A percentile compares a stretch with the other conserved stretches of the same genome.
Conservation (phyloP, 2,888 invertebrate genomes). For the Scaptomyza reducta region DNA sequence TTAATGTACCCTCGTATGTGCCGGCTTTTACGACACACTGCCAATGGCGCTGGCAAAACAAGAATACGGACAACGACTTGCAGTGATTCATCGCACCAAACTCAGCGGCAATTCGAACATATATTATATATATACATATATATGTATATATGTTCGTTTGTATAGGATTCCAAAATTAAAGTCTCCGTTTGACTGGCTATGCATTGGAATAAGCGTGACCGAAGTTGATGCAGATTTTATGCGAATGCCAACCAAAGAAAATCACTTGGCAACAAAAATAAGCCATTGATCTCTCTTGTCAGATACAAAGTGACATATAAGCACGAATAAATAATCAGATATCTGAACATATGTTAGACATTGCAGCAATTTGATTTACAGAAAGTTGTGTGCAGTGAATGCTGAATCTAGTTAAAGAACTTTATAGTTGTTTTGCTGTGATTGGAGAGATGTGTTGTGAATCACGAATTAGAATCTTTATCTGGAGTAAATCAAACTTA, state of each 20-base stretch:
- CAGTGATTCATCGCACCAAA: conserved; percentile 47
- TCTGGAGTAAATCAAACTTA: no score
- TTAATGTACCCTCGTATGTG: conserved; percentile 27
- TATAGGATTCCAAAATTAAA: conserved; percentile 29
- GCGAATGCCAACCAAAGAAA: conserved; percentile 7
- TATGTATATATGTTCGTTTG: background rate
- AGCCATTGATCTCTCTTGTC: conserved; percentile 5
- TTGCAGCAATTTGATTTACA: conserved; percentile 3
- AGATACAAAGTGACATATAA: conserved; percentile 11
- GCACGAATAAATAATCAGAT: background rate
- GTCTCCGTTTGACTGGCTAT: conserved; percentile 25
- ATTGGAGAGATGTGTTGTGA: no score
- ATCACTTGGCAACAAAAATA: conserved; percentile 11
- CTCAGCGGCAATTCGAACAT: conserved; percentile 13
- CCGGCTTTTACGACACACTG: conserved; percentile 27
- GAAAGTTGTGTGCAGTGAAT: background rate
- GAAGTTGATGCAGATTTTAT: conserved; percentile 21
- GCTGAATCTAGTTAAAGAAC: no score
- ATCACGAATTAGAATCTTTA: no score
- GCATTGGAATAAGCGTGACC: conserved; percentile 31
- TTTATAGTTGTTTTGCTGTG: no score
- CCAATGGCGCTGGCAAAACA: conserved; percentile 21
- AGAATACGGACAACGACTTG: conserved; percentile 29
- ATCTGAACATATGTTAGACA: conserved; percentile 4
- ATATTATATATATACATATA: background rate